Evolutionary conservation across 2,888 invertebrate species (phyloP), one percentile per base, ranked within the genome.

Genomic region (Xanthorhoe spadicearia): DNA sequence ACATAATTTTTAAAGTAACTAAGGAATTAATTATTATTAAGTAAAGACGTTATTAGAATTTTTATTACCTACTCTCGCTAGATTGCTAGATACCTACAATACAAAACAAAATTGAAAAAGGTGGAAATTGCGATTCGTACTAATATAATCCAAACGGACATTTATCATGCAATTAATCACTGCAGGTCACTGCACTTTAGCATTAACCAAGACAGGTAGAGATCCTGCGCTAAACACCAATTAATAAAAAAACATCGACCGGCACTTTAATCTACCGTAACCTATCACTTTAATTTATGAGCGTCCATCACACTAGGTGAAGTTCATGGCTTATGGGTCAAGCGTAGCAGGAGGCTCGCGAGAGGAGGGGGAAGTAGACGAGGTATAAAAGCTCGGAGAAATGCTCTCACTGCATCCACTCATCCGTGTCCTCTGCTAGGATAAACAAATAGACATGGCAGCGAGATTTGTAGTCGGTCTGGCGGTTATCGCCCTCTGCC

Each of bases 341-440:
- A 67, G 48, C 32, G 13, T 54, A 69, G 78, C 71, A 69, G 81
- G 80, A 82, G 85, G 43, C n/a, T 43, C 13, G 56, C 49, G 63
- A 87, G 86, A 83, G 86, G 81, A 66, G 75, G 65, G 18, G 64
- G 64, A 51, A 59, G n/a, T 73, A 70, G 68, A 69, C 72, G 73
- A 70, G 70, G 83, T 92, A 92, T 92, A 91, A 83, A 92, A 89
- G 79, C 86, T 78, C 81, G 84, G 90, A 89, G 92, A 92, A 92
- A 92, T 91, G 87, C 92, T 92, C 86, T 92, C 92, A 83, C 92
- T 82, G 77, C 85, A 92, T 90, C 86, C 90, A 92, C 82, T 90
- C 84, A 83, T 66, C 81, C 76, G 83, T 77, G 78, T 84, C 82
- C 83, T 82, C 78, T 84, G 80, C 71, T 75, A 77, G 74, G 62